Evolutionary conservation across 2,888 invertebrate species (phyloP).

Genomic region (Stenurella melanura): DNA sequence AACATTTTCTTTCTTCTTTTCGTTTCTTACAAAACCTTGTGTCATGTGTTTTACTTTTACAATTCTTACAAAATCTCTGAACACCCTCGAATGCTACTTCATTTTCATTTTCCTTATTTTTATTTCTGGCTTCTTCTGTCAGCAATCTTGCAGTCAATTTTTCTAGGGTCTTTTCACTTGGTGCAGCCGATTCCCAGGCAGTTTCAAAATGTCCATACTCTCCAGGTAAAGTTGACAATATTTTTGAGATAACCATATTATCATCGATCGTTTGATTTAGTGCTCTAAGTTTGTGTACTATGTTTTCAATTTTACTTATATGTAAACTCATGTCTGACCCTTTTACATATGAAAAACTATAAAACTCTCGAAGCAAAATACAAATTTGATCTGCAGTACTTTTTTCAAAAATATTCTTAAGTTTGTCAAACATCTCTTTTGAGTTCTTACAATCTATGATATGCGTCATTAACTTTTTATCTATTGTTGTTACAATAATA

Average conservation of each 20-base stretch:
- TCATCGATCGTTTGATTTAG: constrained; percentile 10
- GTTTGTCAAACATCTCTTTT: too few species aligned
- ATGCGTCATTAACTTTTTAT: too few species aligned
- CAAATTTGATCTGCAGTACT: background rate
- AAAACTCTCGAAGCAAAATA: constrained; percentile 1
- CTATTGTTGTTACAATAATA: too few species aligned
- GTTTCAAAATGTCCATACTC: constrained; percentile 8
- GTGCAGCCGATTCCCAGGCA: constrained; percentile 7
- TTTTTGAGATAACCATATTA: constrained; percentile 21
- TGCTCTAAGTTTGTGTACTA: constrained; percentile 1
- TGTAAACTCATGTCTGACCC: constrained; percentile 21
- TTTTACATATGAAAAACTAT: constrained; percentile 8
- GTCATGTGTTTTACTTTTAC: too few species aligned
- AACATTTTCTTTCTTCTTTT: too few species aligned
- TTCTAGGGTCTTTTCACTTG: background rate
- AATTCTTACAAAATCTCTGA: too few species aligned
- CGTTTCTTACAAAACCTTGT: too few species aligned
- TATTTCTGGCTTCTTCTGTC: background rate
- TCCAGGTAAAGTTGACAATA: too few species aligned
- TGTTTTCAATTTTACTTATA: constrained; percentile 26
- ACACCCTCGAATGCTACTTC: too few species aligned
- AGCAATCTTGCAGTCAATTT: background rate
- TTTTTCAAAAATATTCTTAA: constrained; percentile 1
- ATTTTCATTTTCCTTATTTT: too few species aligned
- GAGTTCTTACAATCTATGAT: too few species aligned